phyloP scores from a whole-genome alignment of 2,113 vertebrate species.

The Centrocercus urophasianus region DNA sequence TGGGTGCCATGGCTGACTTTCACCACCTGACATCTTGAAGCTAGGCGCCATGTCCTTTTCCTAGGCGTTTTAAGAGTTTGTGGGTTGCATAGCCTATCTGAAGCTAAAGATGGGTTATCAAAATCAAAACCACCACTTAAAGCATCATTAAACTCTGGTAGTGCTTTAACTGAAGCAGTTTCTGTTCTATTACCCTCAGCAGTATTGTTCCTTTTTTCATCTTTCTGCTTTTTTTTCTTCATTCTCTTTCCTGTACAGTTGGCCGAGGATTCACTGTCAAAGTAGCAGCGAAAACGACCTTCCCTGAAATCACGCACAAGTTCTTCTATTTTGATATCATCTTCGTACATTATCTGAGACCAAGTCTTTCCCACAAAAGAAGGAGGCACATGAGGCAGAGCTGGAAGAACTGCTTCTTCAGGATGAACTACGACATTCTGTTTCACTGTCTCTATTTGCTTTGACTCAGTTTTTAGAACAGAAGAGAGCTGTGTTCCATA shows the following conservation, averaged over 20 bases:
- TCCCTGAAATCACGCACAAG: constrained; percentile 87
- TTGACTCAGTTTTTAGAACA: constrained; percentile 70
- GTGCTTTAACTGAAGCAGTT: constrained; percentile 10
- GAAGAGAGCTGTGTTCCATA: constrained; percentile 80
- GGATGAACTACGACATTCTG: neutral
- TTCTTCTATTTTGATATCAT: constrained; percentile 85
- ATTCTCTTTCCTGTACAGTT: constrained; percentile 70
- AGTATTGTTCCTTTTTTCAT: neutral
- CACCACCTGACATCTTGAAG: constrained; percentile 88
- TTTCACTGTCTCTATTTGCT: constrained; percentile 14
- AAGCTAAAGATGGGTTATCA: constrained; percentile 43
- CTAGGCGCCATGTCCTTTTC: constrained; percentile 77
- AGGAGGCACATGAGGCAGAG: constrained; percentile 84
- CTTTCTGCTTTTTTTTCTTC: constrained; percentile 56
- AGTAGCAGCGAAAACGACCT: constrained; percentile 86
- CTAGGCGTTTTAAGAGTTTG: constrained; percentile 57
- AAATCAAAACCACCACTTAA: constrained; percentile 50
- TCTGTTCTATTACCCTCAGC: constrained; percentile 7
- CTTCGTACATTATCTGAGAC: constrained; percentile 88
- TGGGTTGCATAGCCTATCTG: constrained; percentile 49
- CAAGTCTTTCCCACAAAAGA: constrained; percentile 90
- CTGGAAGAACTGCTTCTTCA: constrained; percentile 81
- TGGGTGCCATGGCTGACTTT: constrained; percentile 90
- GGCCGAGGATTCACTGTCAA: constrained; percentile 82
- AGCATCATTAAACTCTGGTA: constrained; percentile 70